Conservation (phyloP, 2,797 vertebrate genomes). For the Myioborus melanocephalus region DNA sequence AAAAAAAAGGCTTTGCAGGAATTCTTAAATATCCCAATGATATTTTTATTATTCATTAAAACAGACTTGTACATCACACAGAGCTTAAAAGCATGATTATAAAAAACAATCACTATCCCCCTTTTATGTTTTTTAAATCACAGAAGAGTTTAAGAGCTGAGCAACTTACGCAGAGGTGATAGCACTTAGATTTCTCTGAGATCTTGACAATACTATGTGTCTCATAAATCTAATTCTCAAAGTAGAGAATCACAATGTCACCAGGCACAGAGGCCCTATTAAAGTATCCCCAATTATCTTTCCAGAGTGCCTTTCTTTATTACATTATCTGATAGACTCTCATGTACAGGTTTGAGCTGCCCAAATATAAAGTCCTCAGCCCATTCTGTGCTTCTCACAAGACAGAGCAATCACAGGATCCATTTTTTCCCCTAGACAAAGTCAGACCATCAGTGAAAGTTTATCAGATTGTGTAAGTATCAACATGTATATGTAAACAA, state of each 20-base stretch:
- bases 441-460: neutral
- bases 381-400: neutral
- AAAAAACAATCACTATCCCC: constrained; percentile 22
- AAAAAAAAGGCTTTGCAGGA: neutral
- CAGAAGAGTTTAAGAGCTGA: constrained; percentile 26
- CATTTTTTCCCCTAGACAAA: neutral
- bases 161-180: neutral
- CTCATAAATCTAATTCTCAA: neutral
- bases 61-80: constrained; percentile 33
- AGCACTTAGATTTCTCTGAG: constrained; percentile 1
- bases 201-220: neutral
- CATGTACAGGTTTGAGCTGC: neutral
- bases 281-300: neutral
- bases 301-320: neutral
- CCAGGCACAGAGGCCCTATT: neutral
- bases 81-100: constrained; percentile 11
- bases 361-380: neutral
- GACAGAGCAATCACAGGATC: neutral
- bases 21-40: constrained; percentile 15
- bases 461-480: neutral
- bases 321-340: neutral
- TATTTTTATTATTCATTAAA: constrained; percentile 48
- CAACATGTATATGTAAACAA: constrained; percentile 16
- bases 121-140: constrained; percentile 12
- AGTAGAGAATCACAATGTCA: neutral